Percentiles rank a stretch among this genome's conserved stretches.
Conservation (phyloP, 2,888 invertebrate genomes). For the Limulus polyphemus region DNA sequence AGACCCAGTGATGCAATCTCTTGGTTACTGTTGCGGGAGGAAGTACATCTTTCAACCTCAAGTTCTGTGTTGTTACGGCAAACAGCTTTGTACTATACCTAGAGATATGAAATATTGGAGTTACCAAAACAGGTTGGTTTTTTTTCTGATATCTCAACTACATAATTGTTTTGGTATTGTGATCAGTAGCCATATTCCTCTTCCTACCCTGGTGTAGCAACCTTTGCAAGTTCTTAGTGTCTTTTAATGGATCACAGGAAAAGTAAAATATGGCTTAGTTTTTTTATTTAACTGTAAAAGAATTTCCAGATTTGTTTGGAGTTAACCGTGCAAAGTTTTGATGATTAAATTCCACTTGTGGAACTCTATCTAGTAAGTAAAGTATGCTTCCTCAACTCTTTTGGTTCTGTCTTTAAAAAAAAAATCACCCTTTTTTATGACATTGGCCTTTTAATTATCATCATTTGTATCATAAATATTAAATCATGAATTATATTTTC, state of each 20-base stretch:
- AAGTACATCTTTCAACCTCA: conserved; percentile 98
- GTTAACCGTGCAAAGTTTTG: no score
- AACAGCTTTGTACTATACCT: conserved; percentile 93
- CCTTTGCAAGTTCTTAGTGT: conserved; percentile 51
- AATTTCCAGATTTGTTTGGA: no score
- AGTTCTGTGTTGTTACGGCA: conserved; percentile 95
- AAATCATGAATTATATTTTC: no score
- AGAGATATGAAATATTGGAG: conserved; percentile 95
- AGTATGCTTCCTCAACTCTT: no score
- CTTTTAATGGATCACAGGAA: no score
- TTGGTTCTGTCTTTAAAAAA: no score
- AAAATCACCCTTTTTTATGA: no score
- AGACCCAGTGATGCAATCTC: conserved; percentile 93
- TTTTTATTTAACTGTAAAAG: no score
- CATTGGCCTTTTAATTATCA: no score
- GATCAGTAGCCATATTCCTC: not conserved
- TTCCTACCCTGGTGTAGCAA: not conserved
- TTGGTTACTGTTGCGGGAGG: conserved; percentile 96
- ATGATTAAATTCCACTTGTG: no score
- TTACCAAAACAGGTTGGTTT: conserved; percentile 83
- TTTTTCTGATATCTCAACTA: not conserved
- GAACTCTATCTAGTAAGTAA: no score
- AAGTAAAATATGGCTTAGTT: conserved; percentile 36
- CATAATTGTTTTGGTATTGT: conserved; percentile 5
- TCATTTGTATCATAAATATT: no score